A percentile compares a stretch with the other conserved stretches of the same genome.
Conservation (phyloP, 2,113 vertebrate species). For the Alouatta palliata region DNA sequence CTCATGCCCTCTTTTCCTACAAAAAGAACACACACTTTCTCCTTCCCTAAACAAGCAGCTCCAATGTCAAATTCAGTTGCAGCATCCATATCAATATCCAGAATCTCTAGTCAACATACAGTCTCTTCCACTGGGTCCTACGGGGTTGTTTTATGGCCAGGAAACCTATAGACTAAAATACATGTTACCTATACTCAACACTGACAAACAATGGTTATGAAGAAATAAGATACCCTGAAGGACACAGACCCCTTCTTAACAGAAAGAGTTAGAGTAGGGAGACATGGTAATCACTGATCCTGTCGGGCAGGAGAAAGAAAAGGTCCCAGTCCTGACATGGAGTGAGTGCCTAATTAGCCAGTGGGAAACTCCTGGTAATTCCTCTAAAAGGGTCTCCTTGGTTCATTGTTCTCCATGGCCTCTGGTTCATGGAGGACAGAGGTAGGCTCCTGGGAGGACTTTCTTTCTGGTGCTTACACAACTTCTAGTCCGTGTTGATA, state of each 20-base stretch:
- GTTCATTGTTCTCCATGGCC: not conserved
- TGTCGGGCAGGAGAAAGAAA: not conserved
- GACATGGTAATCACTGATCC: not conserved
- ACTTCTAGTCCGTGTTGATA: not conserved
- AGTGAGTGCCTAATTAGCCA: not conserved
- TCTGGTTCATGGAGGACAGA: not conserved
- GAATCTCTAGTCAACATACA: not conserved
- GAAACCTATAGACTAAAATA: not conserved
- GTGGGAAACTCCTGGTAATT: not conserved
- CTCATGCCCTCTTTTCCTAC: not conserved
- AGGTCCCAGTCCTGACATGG: not conserved
- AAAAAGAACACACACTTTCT: not conserved
- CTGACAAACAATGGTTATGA: not conserved
- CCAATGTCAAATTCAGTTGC: not conserved
- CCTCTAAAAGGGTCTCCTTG: not conserved
- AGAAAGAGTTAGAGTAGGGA: not conserved
- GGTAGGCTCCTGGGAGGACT: too few species aligned
- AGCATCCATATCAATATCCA: not conserved
- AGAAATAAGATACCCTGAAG: not conserved
- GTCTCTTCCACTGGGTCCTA: not conserved
- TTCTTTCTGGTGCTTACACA: not conserved
- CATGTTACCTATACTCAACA: not conserved
- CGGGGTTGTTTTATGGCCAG: not conserved
- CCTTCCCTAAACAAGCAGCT: not conserved
- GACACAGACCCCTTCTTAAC: not conserved